A percentile compares a stretch with the other conserved stretches of the same genome.
Evolutionary conservation across 2,888 invertebrate species (phyloP).

Genomic region (Drosophila picticornis): DNA sequence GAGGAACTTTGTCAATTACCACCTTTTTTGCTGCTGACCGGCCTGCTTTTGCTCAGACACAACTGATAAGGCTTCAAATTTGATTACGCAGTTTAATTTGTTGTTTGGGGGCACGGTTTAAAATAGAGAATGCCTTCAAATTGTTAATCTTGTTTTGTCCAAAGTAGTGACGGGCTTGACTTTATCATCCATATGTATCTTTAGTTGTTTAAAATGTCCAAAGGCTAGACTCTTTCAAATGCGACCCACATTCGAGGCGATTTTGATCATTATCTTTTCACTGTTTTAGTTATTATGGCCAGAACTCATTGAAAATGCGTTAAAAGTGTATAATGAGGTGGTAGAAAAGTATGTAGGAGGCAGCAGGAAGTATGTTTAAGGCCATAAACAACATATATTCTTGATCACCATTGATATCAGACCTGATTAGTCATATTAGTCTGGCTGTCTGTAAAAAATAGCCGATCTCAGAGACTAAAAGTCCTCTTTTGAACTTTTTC

Average conservation of each 20-base stretch:
- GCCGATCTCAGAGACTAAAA: neutral
- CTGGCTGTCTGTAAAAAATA: neutral
- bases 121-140: neutral
- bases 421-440: neutral
- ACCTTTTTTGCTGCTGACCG: neutral
- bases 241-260: neutral
- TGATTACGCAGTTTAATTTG: neutral
- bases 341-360: neutral
- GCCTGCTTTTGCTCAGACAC: constrained; percentile 1
- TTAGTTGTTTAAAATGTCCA: neutral
- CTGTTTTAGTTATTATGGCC: neutral
- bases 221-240: neutral
- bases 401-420: neutral
- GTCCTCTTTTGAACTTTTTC: neutral
- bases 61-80: constrained; percentile 28
- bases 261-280: neutral
- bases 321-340: neutral
- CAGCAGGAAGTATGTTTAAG: neutral
- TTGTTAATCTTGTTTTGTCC: neutral
- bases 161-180: neutral
- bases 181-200: neutral
- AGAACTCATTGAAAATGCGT: neutral
- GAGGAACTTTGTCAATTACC: constrained; percentile 38
- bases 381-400: neutral
- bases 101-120: neutral